Percentiles rank a stretch among this genome's conserved stretches.
These are phyloP conservation scores for Conistra vaccinii DNA, from an alignment of 2,888 invertebrate genomes.

Conservation along the genomic window DNA sequence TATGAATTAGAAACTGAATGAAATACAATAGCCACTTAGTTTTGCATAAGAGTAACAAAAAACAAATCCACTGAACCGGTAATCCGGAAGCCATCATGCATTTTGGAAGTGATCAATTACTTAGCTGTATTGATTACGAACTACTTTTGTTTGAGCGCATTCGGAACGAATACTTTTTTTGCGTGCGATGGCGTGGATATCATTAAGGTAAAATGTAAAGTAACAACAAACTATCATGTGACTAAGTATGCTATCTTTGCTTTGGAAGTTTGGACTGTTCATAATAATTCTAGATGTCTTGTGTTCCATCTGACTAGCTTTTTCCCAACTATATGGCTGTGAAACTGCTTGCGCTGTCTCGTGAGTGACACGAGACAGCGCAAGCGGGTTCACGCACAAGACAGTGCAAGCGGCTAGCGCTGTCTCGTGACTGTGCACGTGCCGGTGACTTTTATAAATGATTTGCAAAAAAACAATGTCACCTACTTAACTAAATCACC, in stretches of 20 bases:
- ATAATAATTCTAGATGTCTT: not conserved
- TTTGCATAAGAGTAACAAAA: constrained; percentile 25
- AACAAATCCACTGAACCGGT: constrained; percentile 32
- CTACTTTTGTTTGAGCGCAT: constrained; percentile 8
- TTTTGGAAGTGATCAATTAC: constrained; percentile 41
- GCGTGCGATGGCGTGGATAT: not conserved
- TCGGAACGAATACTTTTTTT: constrained; percentile 10
- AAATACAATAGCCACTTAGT: constrained; percentile 27
- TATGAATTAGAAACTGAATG: constrained; percentile 30
- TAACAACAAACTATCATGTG: not conserved
- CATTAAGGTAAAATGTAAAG: not conserved
- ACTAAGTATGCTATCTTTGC: not conserved
- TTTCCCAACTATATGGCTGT: too few relatives aligned
- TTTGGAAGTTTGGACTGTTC: not conserved
- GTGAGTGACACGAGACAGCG: too few relatives aligned
- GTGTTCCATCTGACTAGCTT: too few relatives aligned
- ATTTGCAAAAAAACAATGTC: too few relatives aligned
- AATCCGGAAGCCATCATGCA: constrained; percentile 36
- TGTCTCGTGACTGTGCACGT: too few relatives aligned
- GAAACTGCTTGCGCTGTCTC: too few relatives aligned
- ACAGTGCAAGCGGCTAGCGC: too few relatives aligned
- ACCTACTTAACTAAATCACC: too few relatives aligned
- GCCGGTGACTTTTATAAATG: too few relatives aligned
- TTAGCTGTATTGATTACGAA: constrained; percentile 13
- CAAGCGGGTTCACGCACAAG: too few relatives aligned